Percentiles rank a stretch among this genome's conserved stretches.
Evolutionary conservation across 1,140 invertebrate species (phyloP).

Genomic region (Hydropsyche tenuis): DNA sequence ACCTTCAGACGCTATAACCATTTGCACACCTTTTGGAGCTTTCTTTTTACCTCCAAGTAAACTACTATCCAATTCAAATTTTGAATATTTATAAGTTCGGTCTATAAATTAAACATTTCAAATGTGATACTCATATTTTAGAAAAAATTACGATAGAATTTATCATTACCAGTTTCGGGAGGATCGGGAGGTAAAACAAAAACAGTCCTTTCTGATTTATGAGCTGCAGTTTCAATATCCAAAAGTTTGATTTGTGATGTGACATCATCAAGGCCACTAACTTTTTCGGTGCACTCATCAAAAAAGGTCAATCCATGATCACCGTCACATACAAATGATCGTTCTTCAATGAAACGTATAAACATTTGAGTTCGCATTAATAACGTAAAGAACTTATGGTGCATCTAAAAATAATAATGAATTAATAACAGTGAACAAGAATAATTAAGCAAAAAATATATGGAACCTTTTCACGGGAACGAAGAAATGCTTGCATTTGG

Average conservation of each 20-base stretch:
- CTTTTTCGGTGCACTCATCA: conserved; percentile 92
- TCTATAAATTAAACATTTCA: conserved; percentile 54
- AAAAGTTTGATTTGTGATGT: conserved; percentile 69
- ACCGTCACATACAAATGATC: conserved; percentile 97
- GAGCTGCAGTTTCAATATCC: conserved; percentile 70
- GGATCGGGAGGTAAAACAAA: conserved; percentile 96
- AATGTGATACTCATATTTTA: conserved; percentile 1
- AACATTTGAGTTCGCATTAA: conserved; percentile 97
- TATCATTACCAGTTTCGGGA: conserved; percentile 54
- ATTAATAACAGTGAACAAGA: no score
- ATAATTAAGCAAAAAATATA: background rate
- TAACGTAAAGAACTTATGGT: conserved; percentile 90
- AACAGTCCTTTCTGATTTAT: conserved; percentile 82
- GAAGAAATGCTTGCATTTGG: conserved; percentile 85
- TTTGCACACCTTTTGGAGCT: conserved; percentile 33
- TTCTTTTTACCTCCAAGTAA: conserved; percentile 53
- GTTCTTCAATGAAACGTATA: conserved; percentile 97
- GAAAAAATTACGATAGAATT: background rate
- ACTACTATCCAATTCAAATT: conserved; percentile 63
- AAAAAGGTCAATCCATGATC: conserved; percentile 95
- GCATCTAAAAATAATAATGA: conserved; percentile 74
- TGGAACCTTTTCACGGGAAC: conserved; percentile 65
- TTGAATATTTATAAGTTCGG: conserved; percentile 61
- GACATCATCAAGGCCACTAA: conserved; percentile 68
- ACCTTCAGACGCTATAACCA: conserved; percentile 20